Conservation (phyloP, 2,113 vertebrate species). For the Actenoides lindsayi region DNA sequence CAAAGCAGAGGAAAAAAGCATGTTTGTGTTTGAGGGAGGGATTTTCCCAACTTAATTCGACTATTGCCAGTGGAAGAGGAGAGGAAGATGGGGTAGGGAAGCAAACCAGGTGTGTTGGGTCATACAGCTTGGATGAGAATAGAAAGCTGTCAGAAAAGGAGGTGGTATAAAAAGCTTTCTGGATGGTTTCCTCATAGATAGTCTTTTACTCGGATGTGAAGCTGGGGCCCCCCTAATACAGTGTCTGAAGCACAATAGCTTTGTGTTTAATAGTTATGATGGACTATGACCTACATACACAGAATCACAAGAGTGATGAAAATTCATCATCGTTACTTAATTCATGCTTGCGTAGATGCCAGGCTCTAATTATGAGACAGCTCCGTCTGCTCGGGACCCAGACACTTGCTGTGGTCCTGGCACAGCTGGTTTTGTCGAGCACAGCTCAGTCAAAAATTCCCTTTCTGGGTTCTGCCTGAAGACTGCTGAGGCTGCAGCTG, state of each 20-base stretch:
- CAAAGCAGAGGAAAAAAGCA: background rate
- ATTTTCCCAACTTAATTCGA: background rate
- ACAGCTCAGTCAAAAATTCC: background rate
- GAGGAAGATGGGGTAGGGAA: background rate
- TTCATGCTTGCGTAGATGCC: constrained; percentile 7
- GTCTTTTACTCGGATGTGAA: background rate
- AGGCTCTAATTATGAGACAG: background rate
- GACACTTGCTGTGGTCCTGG: background rate
- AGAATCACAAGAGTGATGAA: constrained; percentile 8
- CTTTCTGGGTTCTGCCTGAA: background rate
- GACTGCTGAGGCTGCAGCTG: background rate
- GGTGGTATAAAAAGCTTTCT: background rate
- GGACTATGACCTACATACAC: constrained; percentile 18
- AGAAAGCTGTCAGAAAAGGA: background rate
- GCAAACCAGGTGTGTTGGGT: background rate
- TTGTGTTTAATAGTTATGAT: background rate
- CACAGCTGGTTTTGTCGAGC: background rate
- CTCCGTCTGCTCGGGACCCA: background rate
- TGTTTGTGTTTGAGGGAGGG: background rate
- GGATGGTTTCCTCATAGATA: background rate
- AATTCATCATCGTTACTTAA: constrained; percentile 23
- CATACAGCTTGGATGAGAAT: background rate
- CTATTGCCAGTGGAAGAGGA: background rate
- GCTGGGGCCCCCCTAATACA: background rate
- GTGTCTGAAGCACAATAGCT: background rate